These are phyloP conservation scores for Lithophane semibrunnea DNA, from an alignment of 2,888 invertebrate genomes.

Conservation along the genomic window DNA sequence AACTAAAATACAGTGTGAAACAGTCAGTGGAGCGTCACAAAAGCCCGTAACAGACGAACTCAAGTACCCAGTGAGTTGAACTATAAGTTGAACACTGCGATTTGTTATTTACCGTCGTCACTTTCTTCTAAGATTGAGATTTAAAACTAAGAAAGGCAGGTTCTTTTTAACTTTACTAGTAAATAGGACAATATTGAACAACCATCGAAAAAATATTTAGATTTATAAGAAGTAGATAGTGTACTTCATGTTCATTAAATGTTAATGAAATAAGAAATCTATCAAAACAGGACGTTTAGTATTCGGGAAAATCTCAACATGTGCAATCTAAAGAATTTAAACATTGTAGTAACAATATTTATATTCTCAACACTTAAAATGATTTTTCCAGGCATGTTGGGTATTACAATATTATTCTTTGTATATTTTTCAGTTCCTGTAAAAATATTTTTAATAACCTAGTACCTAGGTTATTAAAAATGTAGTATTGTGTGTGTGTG, in stretches of 20 bases:
- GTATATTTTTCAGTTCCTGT: not conserved
- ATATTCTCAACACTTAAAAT: not conserved
- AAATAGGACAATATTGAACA: not conserved
- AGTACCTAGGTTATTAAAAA: no score
- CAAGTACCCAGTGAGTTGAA: constrained; percentile 27
- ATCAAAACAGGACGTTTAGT: not conserved
- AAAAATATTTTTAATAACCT: constrained; percentile 5
- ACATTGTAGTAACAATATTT: not conserved
- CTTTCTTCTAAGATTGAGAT: constrained; percentile 1
- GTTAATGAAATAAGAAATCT: not conserved
- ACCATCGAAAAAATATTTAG: not conserved
- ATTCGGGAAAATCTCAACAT: not conserved
- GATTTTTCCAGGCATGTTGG: not conserved
- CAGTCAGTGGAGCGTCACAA: constrained; percentile 46
- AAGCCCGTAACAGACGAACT: constrained; percentile 30
- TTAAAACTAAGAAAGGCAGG: not conserved
- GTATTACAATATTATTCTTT: not conserved
- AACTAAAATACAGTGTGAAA: constrained; percentile 61
- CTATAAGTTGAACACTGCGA: constrained; percentile 27
- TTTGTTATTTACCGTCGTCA: constrained; percentile 13
- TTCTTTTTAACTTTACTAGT: not conserved
- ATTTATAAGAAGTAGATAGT: not conserved
- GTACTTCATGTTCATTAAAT: not conserved
- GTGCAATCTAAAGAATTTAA: no score
- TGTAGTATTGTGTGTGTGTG: not conserved